Evolutionary conservation across 1,140 invertebrate genomes (phyloP).

Genomic region (Ips typographus): DNA sequence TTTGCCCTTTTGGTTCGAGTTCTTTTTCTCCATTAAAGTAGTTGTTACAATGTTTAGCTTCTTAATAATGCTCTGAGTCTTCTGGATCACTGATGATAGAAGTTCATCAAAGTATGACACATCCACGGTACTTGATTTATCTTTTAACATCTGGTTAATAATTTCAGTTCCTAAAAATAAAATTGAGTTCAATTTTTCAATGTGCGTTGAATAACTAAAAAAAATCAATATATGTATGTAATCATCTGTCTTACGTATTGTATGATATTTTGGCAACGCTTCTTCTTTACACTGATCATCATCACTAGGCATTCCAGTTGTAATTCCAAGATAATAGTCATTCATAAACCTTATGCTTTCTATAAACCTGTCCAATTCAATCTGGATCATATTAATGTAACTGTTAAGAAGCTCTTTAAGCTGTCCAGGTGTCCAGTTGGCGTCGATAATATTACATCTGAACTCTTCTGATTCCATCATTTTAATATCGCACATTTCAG

Average conservation of each 20-base stretch:
- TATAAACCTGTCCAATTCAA: constrained; percentile 58
- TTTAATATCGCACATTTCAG: constrained; percentile 57
- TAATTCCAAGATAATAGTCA: constrained; percentile 59
- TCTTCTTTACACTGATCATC: constrained; percentile 13
- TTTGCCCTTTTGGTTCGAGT: constrained; percentile 4
- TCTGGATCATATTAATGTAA: constrained; percentile 57
- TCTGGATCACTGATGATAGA: constrained; percentile 9
- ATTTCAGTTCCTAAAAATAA: constrained; percentile 7
- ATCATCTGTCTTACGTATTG: constrained; percentile 4
- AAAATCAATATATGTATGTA: constrained; percentile 2
- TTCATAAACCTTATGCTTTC: constrained; percentile 57
- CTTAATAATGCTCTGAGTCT: constrained; percentile 4
- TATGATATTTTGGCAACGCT: constrained; percentile 2
- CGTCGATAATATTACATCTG: constrained; percentile 52
- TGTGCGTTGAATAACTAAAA: no score
- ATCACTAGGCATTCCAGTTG: constrained; percentile 43
- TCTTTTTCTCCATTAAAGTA: constrained; percentile 11
- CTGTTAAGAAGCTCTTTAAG: constrained; percentile 56
- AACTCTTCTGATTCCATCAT: constrained; percentile 56
- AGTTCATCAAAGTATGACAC: constrained; percentile 14
- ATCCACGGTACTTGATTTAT: constrained; percentile 7
- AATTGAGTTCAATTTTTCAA: background rate
- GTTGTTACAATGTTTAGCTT: background rate
- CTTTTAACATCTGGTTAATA: constrained; percentile 8
- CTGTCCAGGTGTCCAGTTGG: constrained; percentile 57